Evolutionary conservation across 2,113 vertebrate species (phyloP), one percentile per base, ranked within the genome.

Genomic region (Pionites leucogaster): DNA sequence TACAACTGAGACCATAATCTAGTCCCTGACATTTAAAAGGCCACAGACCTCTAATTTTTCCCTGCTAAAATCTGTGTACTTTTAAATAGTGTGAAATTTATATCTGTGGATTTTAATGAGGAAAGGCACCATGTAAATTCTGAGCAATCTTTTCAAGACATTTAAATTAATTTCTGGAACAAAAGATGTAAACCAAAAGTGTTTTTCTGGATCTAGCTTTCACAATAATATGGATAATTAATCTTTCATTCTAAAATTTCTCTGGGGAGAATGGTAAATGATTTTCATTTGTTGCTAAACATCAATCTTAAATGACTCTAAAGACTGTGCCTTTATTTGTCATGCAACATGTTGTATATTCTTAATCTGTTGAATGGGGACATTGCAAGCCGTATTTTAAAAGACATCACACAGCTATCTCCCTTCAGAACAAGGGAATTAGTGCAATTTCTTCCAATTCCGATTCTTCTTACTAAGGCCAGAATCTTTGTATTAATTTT

Each of bases 121-220:
- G 46, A 90, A 94, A 97, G 94, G 93, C 92, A 95, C 82, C 92
- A 94, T 88, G 85, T 85, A 92, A 94, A 92, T 93, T 90, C 84
- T 94, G 25, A 95, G 55, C 81, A 91, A 94, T 93, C 23, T 88
- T 91, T 96, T 96, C 82, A 94, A 94, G 91, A 85, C 71, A 91
- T 87, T 93, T 89, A 95, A 84, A 92, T 96, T 95, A 96, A 96
- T 85, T 95, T 96, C 95, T 97, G 93, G 87, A 96, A 96, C 87
- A 96, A 92, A 96, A 93, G 90, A 88, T 78, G 57, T 89, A 94
- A 91, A 88, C 84, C 80, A 65, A 91, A 84, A 76, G 65, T 77
- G 46, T 88, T 96, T 92, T 94, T 96, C 92, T 95, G 92, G 87
- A 96, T 95, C 53, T 85, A 94, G 85, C 70, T 95, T 97, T 92